Conservation (phyloP, 2,113 vertebrate species). For the Emydocephalus ijimae region DNA sequence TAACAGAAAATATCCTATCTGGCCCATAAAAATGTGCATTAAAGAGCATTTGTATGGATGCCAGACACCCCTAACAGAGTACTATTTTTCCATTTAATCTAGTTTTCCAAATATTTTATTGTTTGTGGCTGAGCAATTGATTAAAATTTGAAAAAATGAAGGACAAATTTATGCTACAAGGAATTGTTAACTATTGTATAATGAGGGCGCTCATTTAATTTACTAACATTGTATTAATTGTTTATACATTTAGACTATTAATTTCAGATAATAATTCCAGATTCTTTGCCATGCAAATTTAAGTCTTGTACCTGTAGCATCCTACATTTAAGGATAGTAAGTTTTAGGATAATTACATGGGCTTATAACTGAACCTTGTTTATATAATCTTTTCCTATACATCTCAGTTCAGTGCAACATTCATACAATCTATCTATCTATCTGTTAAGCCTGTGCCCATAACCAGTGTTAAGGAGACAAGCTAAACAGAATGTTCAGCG, state of each 20-base stretch:
- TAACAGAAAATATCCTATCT: slow-evolving; percentile 76
- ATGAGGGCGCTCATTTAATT: slow-evolving; percentile 25
- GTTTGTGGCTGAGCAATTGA: slow-evolving; percentile 67
- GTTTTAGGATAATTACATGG: neutral
- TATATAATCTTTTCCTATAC: neutral
- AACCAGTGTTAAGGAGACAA: no score
- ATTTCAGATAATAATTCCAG: slow-evolving; percentile 54
- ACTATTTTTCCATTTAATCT: slow-evolving; percentile 75
- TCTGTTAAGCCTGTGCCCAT: no score
- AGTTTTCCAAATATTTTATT: slow-evolving; percentile 78
- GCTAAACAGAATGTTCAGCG: no score
- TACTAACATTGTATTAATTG: slow-evolving; percentile 47
- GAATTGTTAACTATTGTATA: slow-evolving; percentile 50
- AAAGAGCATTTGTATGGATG: slow-evolving; percentile 64
- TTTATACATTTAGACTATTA: slow-evolving; percentile 41
- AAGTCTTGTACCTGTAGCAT: neutral
- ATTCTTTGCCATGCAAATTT: slow-evolving; percentile 21
- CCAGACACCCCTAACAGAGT: slow-evolving; percentile 70
- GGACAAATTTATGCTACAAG: slow-evolving; percentile 55
- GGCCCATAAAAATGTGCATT: slow-evolving; percentile 68
- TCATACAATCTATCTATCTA: neutral
- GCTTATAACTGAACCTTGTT: neutral
- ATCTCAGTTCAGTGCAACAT: neutral
- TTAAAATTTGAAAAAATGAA: slow-evolving; percentile 63
- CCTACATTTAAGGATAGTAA: neutral